Evolutionary conservation across 1,140 invertebrate species (phyloP), one percentile per base, ranked within the genome.

Genomic region (Drosophila fuyamai): DNA sequence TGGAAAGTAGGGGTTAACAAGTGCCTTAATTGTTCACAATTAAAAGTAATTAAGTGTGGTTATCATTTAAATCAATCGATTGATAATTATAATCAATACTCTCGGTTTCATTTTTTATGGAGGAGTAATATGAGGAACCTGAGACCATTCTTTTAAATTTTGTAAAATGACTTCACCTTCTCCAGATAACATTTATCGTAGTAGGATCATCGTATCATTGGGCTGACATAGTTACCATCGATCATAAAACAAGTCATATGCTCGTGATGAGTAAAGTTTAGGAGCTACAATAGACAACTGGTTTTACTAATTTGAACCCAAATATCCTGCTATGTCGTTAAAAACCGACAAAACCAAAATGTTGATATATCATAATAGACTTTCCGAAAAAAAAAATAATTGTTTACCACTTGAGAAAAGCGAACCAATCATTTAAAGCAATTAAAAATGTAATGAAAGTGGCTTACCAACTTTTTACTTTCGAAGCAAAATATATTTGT

Each of bases 191-290:
- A 4, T 67, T 62, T 63, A 62, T 62, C 41, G 18, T 40, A 5
- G 5, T n/a, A 7, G 40, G 58, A 66, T 67, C 36, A 36, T 48
- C 32, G 14, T 68, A 53, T 68, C 65, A 44, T 36, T 8, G 8
- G 47, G 16, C 29, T 47, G 56, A 35, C 56, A 46, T 4, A 51
- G 29, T 35, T 53, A 14, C 61, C 60, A 68, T 68, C 65, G 65
- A 68, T 67, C 65, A 51, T 67, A 48, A 50, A 63, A 18, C 40
- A 18, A 43, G 47, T 68, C 65, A 68, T 62, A 68, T 51, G 59
- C 12, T 63, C 2, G 3, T 68, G 60, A 38, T 36, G 48, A 36
- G 1, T 38, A 38, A 50, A 65, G 65, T 32, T 13, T 40, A 51
- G 13, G 10, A 27, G 16, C 29, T 67, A 36, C 27, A 35, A 2